Base-by-base conservation (phyloP, 1,140 invertebrate species). In the Telenomus remus region DNA sequence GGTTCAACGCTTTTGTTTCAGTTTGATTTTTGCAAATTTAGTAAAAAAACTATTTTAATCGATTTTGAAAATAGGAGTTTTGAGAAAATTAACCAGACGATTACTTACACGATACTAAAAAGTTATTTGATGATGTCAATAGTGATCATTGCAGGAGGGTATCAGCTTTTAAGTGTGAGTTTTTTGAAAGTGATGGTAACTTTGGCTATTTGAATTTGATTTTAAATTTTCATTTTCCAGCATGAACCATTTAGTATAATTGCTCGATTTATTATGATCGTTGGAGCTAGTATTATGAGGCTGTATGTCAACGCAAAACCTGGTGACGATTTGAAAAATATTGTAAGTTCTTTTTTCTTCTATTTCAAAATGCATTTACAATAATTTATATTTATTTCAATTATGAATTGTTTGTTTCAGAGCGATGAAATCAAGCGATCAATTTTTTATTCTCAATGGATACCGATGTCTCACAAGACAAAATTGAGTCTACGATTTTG, bases 321-420 rank as follows among this genome's bases (percentile, higher is more conserved):
- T 39, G 78, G 78, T 0, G 51, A 77, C 57, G 76, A 80, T 72
- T 57, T 81, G 8, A 69, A 69, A 54, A 27, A 59, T 39, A 63
- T 63, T 47, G 77, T 79, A 14, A 60, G 8, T 37, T 35, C n/a
- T 39, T 39, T 39, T 39, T 4, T 39, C 2, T 39, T 39, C 3
- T 39, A 39, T 9, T 9, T 39, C 37, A 4, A 11, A 35, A 4
- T n/a, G 3, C 37, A 39, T 39, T 39, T 39, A 39, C 9, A 39
- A 39, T 9, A 35, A 35, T 35, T 35, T 10, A 35, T 6, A 35
- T 35, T 35, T 6, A 35, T 35, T 35, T 6, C 10, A 35, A 6
- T 6, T 35, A 10, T 39, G n/a, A 39, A 35, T 35, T 9, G n/a
- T 2, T 59, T 39, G 2, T 51, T 59, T 15, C 9, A 79, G 77